Percentiles rank a stretch among this genome's conserved stretches.
Evolutionary conservation across 64 coral and sea anemone species (phyloP).

Genomic region (Exaiptasia diaphana): DNA sequence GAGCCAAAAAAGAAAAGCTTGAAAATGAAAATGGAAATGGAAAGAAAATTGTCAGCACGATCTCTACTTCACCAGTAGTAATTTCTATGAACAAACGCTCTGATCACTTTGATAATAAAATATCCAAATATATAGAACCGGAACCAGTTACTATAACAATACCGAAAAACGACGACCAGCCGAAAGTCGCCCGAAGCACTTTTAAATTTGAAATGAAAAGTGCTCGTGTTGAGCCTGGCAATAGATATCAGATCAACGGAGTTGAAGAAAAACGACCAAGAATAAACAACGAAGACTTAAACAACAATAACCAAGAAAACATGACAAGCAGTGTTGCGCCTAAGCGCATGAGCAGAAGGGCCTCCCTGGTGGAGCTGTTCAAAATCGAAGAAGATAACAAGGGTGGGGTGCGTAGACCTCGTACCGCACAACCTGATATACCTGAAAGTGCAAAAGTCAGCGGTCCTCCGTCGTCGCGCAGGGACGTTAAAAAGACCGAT

Average conservation of each 20-base stretch:
- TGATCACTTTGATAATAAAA: conserved; percentile 2
- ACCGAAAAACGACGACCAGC: neutral
- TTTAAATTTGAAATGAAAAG: conserved; percentile 64
- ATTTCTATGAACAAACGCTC: conserved; percentile 17
- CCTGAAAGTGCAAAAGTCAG: conserved; percentile 45
- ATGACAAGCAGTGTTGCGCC: conserved; percentile 64
- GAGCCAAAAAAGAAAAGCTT: conserved; percentile 74
- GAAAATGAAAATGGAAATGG: conserved; percentile 69
- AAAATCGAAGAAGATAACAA: conserved; percentile 62
- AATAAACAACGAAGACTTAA: conserved; percentile 42
- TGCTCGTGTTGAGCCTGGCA: neutral
- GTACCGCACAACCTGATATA: conserved; percentile 21
- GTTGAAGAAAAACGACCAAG: conserved; percentile 44
- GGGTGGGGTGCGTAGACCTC: conserved; percentile 31
- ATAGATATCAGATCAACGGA: conserved; percentile 30
- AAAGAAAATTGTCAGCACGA: neutral
- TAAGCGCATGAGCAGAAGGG: conserved; percentile 61
- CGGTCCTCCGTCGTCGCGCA: conserved; percentile 36
- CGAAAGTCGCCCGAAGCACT: conserved; percentile 46
- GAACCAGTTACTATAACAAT: neutral
- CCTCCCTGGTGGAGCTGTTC: conserved; percentile 83
- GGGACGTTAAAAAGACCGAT: neutral
- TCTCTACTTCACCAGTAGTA: neutral
- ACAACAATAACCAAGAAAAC: conserved; percentile 38
- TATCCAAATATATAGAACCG: neutral